Evolutionary conservation across 2,888 invertebrate species (phyloP).

Genomic region (Protodeltote pygarga): DNA sequence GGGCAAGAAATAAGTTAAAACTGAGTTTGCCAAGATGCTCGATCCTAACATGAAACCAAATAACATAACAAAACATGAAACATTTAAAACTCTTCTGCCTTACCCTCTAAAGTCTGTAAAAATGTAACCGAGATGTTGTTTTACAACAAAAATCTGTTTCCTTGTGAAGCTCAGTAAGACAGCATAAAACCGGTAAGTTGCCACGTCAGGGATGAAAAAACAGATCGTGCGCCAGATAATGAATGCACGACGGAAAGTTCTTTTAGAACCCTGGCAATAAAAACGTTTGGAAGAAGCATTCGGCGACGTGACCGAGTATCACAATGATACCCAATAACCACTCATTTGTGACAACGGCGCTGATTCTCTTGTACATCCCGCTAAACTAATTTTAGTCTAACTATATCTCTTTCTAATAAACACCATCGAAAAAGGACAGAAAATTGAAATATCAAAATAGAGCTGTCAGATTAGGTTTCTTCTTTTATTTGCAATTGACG

Average conservation of each 20-base stretch:
- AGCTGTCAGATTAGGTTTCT: no score
- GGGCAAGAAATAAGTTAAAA: no score
- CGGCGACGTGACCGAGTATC: slow-evolving; percentile 18
- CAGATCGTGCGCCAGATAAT: slow-evolving; percentile 38
- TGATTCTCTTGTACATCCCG: no score
- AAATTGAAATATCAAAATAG: no score
- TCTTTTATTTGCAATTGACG: no score
- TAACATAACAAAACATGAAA: no score
- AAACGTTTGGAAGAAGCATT: slow-evolving; percentile 26
- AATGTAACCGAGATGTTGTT: neutral
- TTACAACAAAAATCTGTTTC: slow-evolving; percentile 1
- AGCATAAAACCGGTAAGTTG: slow-evolving; percentile 39
- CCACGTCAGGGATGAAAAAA: slow-evolving; percentile 42
- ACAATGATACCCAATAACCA: slow-evolving; percentile 11
- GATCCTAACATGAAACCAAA: no score
- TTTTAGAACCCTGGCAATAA: slow-evolving; percentile 15
- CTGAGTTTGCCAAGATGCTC: no score
- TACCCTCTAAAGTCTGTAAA: neutral
- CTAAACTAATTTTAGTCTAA: no score
- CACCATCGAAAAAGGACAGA: no score
- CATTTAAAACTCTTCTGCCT: neutral
- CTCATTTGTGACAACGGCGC: slow-evolving; percentile 16
- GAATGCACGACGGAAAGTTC: slow-evolving; percentile 42
- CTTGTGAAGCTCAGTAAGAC: slow-evolving; percentile 15
- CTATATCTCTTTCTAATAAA: no score